A percentile compares a stretch with the other conserved stretches of the same genome.
These are phyloP conservation scores for Drosophila equinoxialis DNA, from an alignment of 1,140 invertebrate species.

Conservation along the genomic window DNA sequence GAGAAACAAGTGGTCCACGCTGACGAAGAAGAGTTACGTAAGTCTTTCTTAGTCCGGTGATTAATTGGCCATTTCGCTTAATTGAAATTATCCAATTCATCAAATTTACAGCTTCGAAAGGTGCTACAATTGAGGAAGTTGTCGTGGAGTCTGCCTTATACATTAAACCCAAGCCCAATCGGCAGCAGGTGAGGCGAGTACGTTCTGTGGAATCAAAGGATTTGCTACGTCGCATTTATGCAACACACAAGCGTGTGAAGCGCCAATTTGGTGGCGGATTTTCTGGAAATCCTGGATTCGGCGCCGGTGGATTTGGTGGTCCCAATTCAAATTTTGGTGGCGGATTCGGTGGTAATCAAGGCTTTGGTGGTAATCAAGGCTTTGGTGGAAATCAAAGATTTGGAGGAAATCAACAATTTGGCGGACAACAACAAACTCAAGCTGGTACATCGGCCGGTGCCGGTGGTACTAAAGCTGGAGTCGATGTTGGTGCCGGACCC, in stretches of 20 bases:
- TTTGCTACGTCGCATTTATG: slow-evolving; percentile 25
- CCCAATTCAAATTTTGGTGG: background rate
- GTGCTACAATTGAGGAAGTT: slow-evolving; percentile 80
- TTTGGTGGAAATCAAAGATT: slow-evolving; percentile 30
- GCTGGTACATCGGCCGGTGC: slow-evolving; percentile 45
- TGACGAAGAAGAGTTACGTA: slow-evolving; percentile 59
- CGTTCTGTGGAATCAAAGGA: slow-evolving; percentile 39
- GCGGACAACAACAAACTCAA: slow-evolving; percentile 27
- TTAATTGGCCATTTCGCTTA: background rate
- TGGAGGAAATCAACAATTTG: slow-evolving; percentile 27
- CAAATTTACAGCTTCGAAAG: slow-evolving; percentile 51
- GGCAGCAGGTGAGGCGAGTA: slow-evolving; percentile 60
- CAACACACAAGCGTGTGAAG: slow-evolving; percentile 69
- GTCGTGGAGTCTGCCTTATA: slow-evolving; percentile 81
- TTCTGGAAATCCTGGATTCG: slow-evolving; percentile 34
- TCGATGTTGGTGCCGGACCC: slow-evolving; percentile 58
- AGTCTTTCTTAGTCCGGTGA: slow-evolving; percentile 17
- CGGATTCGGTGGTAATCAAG: slow-evolving; percentile 5
- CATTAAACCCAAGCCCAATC: slow-evolving; percentile 72
- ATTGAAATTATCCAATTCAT: background rate
- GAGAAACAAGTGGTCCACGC: slow-evolving; percentile 68
- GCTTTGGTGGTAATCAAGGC: slow-evolving; percentile 23
- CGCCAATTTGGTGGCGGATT: slow-evolving; percentile 38
- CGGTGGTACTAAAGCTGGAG: slow-evolving; percentile 50
- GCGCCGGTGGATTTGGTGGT: slow-evolving; percentile 9